Conservation (phyloP, 92 coral and sea anemone genomes). For the Zoanthus sansibaricus region DNA sequence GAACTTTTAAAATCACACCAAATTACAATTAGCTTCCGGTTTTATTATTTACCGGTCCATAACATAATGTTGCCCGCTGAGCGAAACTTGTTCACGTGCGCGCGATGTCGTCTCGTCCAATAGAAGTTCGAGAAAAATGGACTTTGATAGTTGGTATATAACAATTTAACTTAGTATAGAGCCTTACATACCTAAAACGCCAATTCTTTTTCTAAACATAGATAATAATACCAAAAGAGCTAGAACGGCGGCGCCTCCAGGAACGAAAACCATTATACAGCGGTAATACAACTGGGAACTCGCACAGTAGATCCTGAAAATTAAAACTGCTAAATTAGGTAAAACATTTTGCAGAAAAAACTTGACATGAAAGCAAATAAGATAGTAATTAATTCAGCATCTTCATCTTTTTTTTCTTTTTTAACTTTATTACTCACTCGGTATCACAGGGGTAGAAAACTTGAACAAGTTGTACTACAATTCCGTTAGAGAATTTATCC, state of each 20-base stretch:
- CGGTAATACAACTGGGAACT: constrained; percentile 70
- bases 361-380: too few relatives aligned
- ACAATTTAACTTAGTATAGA: too few relatives aligned
- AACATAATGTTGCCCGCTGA: too few relatives aligned
- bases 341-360: not conserved
- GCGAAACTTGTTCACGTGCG: too few relatives aligned
- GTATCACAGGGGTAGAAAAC: constrained; percentile 76
- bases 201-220: constrained; percentile 68
- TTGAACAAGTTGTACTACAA: constrained; percentile 87
- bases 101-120: too few relatives aligned
- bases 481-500: constrained; percentile 94
- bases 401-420: not conserved
- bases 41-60: too few relatives aligned
- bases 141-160: too few relatives aligned
- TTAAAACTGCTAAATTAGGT: not conserved
- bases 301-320: constrained; percentile 40
- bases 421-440: constrained; percentile 51
- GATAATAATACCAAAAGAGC: constrained; percentile 75
- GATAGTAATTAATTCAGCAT: not conserved
- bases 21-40: too few relatives aligned
- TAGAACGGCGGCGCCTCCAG: constrained; percentile 85
- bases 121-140: too few relatives aligned
- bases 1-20: too few relatives aligned
- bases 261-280: constrained; percentile 80
- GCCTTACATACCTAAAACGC: constrained; percentile 41